Base-by-base conservation (phyloP, 2,888 invertebrate genomes). In the Lasioglossum morio region DNA sequence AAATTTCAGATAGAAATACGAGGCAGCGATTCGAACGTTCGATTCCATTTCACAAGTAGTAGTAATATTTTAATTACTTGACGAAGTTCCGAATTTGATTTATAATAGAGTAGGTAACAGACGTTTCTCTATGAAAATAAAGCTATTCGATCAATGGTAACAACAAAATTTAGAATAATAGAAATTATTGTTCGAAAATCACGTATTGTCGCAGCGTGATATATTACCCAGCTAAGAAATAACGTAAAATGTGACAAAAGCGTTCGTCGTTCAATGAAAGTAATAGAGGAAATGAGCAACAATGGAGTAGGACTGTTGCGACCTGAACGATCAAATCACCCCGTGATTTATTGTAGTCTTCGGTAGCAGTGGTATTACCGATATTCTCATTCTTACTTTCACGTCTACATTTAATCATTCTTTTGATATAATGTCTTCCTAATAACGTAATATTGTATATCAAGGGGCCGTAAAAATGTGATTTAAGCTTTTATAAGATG, bases 171-270 rank as follows among this genome's bases (percentile, higher is more conserved):
- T 8, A 3, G 8, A 34, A 66, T 34, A 34, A 19, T 66, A 19
- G 12, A 23, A 12, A 37, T 23, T 16, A 75, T 40, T n/a, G 40
- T 37, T 40, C 12, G 37, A n/a, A 34, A 60, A 40, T 75, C 60
- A 27, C 74, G 74, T 75, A 75, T 75, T 60, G 30, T 57, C 14
- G 37, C n/a, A 14, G 14, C 40, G 16, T 70, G 53, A 43, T 48
- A 57, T 30, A 43, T 70, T n/a, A 34, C 12, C 48, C n/a, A 27
- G 16, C 37, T n/a, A n/a, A 69, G 27, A 46, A n/a, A 53, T 57
- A 60, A 72, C 19, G 78, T 57, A 34, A 53, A 34, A 34, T 46
- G 10, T 4, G 23, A 70, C 60, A 77, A 77, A 43, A 27, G 53
- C 34, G 40, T 37, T 48, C 63, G 37, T 77, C 30, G 19, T 69